These are phyloP conservation scores for Crepidodera aurea DNA, from an alignment of 2,888 invertebrate species.

Conservation along the genomic window DNA sequence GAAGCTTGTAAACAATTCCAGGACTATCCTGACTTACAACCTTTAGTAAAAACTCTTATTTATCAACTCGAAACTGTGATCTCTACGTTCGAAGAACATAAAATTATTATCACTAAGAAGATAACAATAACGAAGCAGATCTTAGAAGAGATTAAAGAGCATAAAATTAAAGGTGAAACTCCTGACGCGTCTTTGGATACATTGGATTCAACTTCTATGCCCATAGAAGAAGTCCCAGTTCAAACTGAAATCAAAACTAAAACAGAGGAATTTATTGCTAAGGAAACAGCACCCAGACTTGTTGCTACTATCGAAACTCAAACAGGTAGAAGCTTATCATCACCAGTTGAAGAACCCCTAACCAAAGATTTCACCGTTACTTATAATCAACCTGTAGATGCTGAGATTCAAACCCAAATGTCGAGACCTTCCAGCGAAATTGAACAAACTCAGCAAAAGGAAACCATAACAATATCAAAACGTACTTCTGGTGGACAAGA, in stretches of 20 bases:
- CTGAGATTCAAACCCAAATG: constrained; percentile 66
- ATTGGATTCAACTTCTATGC: constrained; percentile 74
- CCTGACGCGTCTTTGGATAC: constrained; percentile 67
- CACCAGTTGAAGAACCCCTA: constrained; percentile 54
- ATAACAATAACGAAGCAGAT: constrained; percentile 66
- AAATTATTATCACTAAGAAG: constrained; percentile 68
- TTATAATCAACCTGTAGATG: constrained; percentile 66
- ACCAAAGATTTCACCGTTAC: constrained; percentile 65
- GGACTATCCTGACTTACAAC: constrained; percentile 61
- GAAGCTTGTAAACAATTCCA: constrained; percentile 63
- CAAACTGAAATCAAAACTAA: constrained; percentile 47
- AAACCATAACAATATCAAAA: constrained; percentile 74
- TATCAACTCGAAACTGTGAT: constrained; percentile 68
- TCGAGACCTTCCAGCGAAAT: constrained; percentile 51
- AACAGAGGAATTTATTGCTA: constrained; percentile 41
- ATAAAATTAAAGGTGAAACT: constrained; percentile 49
- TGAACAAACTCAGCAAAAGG: constrained; percentile 62
- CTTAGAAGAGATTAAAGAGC: constrained; percentile 57
- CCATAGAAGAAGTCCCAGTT: constrained; percentile 69
- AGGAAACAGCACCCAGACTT: constrained; percentile 42
- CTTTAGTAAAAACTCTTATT: constrained; percentile 62
- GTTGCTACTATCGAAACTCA: constrained; percentile 69
- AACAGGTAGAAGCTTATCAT: constrained; percentile 70
- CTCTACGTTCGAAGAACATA: constrained; percentile 69
- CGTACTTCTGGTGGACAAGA: constrained; percentile 70